Percentiles rank a stretch among this genome's conserved stretches.
Conservation (phyloP, 2,797 vertebrate genomes). For the Sciurus vulgaris region DNA sequence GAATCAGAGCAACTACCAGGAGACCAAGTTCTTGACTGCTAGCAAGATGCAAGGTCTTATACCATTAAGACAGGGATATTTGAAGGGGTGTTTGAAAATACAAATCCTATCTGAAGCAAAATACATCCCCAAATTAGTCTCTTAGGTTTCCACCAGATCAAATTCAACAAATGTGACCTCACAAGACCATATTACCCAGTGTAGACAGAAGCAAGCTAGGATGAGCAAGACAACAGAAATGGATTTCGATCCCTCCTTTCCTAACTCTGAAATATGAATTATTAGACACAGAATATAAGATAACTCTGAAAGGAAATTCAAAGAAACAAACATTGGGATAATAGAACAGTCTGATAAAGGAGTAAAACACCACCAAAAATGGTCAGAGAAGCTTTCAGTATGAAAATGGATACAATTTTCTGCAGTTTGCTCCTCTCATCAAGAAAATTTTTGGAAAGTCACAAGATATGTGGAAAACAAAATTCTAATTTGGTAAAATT, state of each 20-base stretch:
- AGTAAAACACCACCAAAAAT: conserved; percentile 16
- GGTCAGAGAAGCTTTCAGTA: conserved; percentile 31
- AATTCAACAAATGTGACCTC: not conserved
- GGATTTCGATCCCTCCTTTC: not conserved
- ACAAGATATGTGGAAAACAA: not conserved
- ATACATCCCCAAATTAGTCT: not conserved
- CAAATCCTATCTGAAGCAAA: conserved; percentile 10
- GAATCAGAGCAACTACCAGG: not conserved
- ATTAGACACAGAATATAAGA: not conserved
- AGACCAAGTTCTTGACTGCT: not conserved
- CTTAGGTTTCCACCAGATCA: not conserved
- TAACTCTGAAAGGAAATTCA: conserved; percentile 4
- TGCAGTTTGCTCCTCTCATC: not conserved
- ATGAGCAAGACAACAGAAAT: not conserved
- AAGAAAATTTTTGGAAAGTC: conserved; percentile 2
- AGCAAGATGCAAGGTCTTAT: not conserved
- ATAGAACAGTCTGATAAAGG: not conserved
- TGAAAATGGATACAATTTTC: not conserved
- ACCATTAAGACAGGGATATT: not conserved
- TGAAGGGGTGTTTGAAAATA: not conserved
- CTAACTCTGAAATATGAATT: not conserved
- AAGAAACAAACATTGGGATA: conserved; percentile 10
- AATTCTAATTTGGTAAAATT: conserved; percentile 25
- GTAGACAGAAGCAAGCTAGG: not conserved
- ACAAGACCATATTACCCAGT: conserved; percentile 3